These are phyloP conservation scores for Petaurus breviceps DNA, from an alignment of 2,113 vertebrate genomes.

Conservation along the genomic window DNA sequence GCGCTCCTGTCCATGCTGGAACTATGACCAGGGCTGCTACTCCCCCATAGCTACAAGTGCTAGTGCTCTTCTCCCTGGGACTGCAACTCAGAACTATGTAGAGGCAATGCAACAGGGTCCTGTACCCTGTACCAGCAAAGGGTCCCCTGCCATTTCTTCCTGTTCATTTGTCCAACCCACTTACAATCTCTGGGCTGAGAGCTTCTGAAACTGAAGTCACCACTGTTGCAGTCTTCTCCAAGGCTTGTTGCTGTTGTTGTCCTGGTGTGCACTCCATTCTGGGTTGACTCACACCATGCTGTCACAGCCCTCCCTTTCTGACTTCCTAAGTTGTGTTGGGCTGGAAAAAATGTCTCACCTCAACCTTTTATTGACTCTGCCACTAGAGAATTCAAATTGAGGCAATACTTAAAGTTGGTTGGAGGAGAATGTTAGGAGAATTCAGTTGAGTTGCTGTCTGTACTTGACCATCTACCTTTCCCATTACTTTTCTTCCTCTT, in stretches of 20 bases:
- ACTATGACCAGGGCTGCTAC: too few relatives aligned
- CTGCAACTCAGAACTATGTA: background rate
- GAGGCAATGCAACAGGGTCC: background rate
- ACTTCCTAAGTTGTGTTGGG: background rate
- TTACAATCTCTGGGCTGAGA: too few relatives aligned
- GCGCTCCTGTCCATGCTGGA: too few relatives aligned
- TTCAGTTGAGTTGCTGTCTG: background rate
- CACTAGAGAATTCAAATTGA: background rate
- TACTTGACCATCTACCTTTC: background rate
- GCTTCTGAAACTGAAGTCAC: too few relatives aligned
- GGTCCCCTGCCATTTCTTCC: too few relatives aligned
- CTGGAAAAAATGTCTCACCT: background rate
- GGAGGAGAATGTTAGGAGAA: background rate
- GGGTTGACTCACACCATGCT: background rate
- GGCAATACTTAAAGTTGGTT: background rate
- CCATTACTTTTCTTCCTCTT: background rate
- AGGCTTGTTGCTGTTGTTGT: background rate
- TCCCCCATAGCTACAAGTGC: too few relatives aligned
- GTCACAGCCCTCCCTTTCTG: background rate
- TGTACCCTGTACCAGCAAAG: too few relatives aligned
- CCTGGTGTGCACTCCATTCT: background rate
- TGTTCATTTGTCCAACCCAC: too few relatives aligned
- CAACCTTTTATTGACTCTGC: background rate
- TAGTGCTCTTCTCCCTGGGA: too few relatives aligned
- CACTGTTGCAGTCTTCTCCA: too few relatives aligned